Evolutionary conservation across 2,113 vertebrate genomes (phyloP), one percentile per base, ranked within the genome.

Genomic region (Corydoras sp.): DNA sequence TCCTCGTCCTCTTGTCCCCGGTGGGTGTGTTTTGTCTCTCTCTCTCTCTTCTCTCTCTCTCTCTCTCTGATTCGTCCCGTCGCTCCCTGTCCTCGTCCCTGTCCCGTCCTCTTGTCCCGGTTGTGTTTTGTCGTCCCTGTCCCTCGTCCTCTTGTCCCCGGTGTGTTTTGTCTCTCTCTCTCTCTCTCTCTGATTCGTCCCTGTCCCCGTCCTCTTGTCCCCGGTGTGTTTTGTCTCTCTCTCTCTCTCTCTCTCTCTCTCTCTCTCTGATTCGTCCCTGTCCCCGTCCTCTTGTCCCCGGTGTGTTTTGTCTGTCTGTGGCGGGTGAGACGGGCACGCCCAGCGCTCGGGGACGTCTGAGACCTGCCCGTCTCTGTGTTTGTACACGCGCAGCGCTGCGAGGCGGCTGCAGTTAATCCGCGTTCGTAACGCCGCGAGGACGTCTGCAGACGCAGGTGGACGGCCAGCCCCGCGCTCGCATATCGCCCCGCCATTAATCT

Each of bases 301-400:
- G 71, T 71, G 69, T 85, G 73, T 83, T 87, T 82, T 63, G 81
- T 81, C 79, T 87, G 82, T 82, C 83, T 81, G 83, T 81, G 74
- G 76, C 76, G 81, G 86, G 84, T 80, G 81, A 76, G 82, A 86
- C 86, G 84, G 84, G 80, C 81, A 84, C 83, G 51, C 71, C 73
- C 75, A 79, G 76, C 81, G 86, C 86, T 88, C 88, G 59, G 88
- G 87, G 86, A 86, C 77, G 81, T 84, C 67, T 48, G 77, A 83
- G 83, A 73, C 78, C 83, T 85, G 80, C 80, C 82, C 85, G 80
- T 82, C 89, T 88, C 89, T 77, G 79, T 32, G 76, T 87, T 85
- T 84, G 83, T 81, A 86, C 79, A 48, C 73, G 77, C 70, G 13
- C 31, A 77, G 80, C 68, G 75, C 81, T 83, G 79, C 49, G 60